phyloP scores from a whole-genome alignment of 2,888 invertebrate species.

The Sceliomorpha sp. region DNA sequence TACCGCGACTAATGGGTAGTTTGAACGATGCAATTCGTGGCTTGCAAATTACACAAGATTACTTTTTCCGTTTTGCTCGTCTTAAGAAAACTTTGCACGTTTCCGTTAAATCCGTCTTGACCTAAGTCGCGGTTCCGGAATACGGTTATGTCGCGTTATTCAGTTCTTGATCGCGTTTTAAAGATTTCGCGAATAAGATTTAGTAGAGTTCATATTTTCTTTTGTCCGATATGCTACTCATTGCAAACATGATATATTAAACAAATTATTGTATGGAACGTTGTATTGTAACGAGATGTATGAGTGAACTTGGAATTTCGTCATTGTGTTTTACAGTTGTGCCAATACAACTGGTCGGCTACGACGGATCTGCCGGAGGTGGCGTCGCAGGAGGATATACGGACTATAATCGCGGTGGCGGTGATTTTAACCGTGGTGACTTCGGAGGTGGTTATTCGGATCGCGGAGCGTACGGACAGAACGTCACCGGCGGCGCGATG shows the following conservation, averaged over 20 bases:
- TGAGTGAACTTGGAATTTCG: slow-evolving; percentile 61
- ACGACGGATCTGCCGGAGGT: slow-evolving; percentile 72
- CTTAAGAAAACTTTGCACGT: background rate
- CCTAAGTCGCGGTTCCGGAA: no score
- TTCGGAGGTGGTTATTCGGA: slow-evolving; percentile 77
- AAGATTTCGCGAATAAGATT: background rate
- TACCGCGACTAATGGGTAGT: slow-evolving; percentile 62
- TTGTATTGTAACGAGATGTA: no score
- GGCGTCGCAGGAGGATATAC: slow-evolving; percentile 75
- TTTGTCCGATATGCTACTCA: no score
- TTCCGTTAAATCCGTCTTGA: no score
- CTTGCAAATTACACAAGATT: slow-evolving; percentile 39
- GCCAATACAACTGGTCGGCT: slow-evolving; percentile 72
- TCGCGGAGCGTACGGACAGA: slow-evolving; percentile 75
- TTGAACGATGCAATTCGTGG: slow-evolving; percentile 49
- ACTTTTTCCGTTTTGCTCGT: slow-evolving; percentile 38
- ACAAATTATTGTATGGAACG: background rate
- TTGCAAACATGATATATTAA: background rate
- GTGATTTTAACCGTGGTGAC: slow-evolving; percentile 75
- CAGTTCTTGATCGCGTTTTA: no score
- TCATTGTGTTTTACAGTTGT: slow-evolving; percentile 69
- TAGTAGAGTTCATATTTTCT: no score
- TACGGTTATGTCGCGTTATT: no score
- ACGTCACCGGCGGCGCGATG: slow-evolving; percentile 74
- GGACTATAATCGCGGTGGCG: slow-evolving; percentile 76